A percentile compares a stretch with the other conserved stretches of the same genome.
Conservation (phyloP, 2,113 vertebrate species). For the Ariopsis seemanni region DNA sequence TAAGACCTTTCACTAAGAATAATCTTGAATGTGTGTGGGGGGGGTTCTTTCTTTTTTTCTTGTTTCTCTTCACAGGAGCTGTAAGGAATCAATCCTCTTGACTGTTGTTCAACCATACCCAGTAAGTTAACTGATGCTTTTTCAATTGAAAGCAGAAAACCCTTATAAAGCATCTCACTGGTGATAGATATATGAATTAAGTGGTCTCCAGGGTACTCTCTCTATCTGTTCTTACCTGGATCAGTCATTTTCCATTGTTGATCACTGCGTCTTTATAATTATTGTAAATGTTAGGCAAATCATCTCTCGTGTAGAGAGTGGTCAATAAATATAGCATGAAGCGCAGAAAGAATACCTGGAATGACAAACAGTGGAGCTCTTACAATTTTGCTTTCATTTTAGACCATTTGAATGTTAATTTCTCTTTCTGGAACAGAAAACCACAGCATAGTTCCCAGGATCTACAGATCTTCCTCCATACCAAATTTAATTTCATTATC, state of each 20-base stretch:
- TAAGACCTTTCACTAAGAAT: neutral
- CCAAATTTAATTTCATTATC: neutral
- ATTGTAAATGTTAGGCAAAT: neutral
- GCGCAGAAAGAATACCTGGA: neutral
- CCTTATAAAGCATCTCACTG: neutral
- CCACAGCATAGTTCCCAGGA: neutral
- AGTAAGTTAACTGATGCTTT: constrained; percentile 74
- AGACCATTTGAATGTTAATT: neutral
- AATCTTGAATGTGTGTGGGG: neutral
- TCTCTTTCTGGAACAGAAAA: neutral
- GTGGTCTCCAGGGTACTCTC: neutral
- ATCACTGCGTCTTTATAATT: neutral
- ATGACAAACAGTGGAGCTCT: neutral
- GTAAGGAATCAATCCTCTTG: constrained; percentile 95
- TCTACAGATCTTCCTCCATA: neutral
- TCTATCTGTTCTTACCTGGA: neutral
- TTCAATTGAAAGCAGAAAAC: neutral
- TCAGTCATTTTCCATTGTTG: neutral
- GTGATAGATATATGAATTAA: neutral
- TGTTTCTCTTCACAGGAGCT: constrained; percentile 83
- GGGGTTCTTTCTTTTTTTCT: constrained; percentile 6
- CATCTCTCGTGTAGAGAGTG: neutral
- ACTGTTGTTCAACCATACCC: constrained; percentile 96
- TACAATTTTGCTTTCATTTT: neutral
- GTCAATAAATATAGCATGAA: neutral